Evolutionary conservation across 2,888 invertebrate species (phyloP), one percentile per base, ranked within the genome.

Genomic region (Cetonia aurata): DNA sequence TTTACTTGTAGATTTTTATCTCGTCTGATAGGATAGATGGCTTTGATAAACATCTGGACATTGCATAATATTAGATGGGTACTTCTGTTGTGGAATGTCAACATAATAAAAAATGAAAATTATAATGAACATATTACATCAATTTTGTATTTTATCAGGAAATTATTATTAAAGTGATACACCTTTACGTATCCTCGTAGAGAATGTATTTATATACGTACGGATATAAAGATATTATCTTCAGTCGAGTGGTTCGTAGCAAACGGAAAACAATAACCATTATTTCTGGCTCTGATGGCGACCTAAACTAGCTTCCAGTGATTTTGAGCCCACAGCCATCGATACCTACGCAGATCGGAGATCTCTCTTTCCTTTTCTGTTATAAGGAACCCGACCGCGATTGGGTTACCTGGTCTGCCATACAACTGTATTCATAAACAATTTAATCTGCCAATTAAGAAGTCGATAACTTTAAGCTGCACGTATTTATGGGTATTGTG

Each of bases 361-460:
- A 44, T 46, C 65, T 19, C 25, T 25, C 25, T 25, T 25, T 25
- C 25, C 25, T 25, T 25, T 25, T 25, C 13, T 33, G 25, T 57
- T 37, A 48, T 68, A 50, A 67, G 55, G 57, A 59, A 50, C 15
- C 48, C 68, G 44, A 52, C 44, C 67, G 75, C 75, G 78, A 79
- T 80, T 80, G 79, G 79, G 80, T 79, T 80, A 78, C 79, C 77
- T 72, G 73, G 60, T 42, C 59, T 25, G 25, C 60, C 77, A 76
- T 79, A 78, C 77, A 77, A 77, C 78, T 77, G 79, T 78, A 75
- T 80, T 79, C 79, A 80, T 80, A 79, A 79, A 80, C 80, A 80
- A 79, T 80, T 80, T 80, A 80, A 80, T 80, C 79, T 77, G 78
- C 79, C 78, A 80, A 80, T 80, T 80, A 80, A 79, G 77, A 76